Conservation (phyloP, 2,888 invertebrate species). For the Amphimallon solstitiale region DNA sequence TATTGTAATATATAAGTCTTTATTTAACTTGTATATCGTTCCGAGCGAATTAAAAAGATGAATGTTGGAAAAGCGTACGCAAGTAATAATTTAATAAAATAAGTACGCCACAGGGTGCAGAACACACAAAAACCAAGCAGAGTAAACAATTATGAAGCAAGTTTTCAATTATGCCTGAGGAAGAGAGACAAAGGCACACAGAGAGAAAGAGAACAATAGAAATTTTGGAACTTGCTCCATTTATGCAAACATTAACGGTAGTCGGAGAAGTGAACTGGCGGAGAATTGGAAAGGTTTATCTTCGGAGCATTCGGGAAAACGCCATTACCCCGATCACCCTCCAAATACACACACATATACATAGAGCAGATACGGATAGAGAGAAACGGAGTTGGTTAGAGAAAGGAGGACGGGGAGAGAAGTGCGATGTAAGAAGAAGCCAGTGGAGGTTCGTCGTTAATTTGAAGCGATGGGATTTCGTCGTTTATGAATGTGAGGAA, state of each 20-base stretch:
- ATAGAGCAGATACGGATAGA: neutral
- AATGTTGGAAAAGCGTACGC: neutral
- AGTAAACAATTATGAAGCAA: constrained; percentile 31
- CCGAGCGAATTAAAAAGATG: neutral
- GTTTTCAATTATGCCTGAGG: constrained; percentile 28
- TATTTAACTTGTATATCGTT: too few species aligned
- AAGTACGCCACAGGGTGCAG: constrained; percentile 12
- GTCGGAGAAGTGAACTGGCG: constrained; percentile 8
- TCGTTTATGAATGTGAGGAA: too few species aligned
- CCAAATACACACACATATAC: too few species aligned
- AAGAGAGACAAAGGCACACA: too few species aligned
- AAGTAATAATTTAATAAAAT: constrained; percentile 19
- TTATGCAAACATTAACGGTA: constrained; percentile 31
- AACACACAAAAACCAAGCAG: constrained; percentile 9
- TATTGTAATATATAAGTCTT: too few species aligned
- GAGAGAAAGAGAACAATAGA: neutral
- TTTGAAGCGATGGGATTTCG: neutral
- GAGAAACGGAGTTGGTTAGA: neutral
- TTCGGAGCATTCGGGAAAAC: neutral
- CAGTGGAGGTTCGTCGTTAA: constrained; percentile 26
- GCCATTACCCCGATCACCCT: neutral
- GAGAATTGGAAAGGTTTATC: constrained; percentile 22
- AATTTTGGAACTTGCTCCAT: constrained; percentile 34
- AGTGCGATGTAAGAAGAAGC: neutral
- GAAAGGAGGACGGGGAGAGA: constrained; percentile 1